A percentile compares a stretch with the other conserved stretches of the same genome.
Evolutionary conservation across 2,888 invertebrate genomes (phyloP).

Genomic region (Parelbella ahira): DNA sequence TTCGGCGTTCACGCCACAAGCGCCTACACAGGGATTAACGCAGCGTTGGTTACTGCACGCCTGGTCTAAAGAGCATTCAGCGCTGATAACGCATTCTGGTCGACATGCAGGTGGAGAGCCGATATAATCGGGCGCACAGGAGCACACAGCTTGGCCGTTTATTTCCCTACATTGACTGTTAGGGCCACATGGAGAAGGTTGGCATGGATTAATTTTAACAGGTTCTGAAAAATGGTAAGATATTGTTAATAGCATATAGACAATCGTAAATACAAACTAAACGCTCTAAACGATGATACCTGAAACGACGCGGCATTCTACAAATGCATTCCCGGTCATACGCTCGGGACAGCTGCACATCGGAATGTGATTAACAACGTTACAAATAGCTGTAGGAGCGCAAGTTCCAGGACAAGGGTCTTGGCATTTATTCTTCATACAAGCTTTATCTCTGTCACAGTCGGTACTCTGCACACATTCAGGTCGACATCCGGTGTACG

Average conservation of each 20-base stretch:
- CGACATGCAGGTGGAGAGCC: slow-evolving; percentile 85
- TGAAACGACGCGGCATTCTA: slow-evolving; percentile 78
- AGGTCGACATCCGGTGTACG: slow-evolving; percentile 87
- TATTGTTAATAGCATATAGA: no score
- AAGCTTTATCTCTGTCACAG: slow-evolving; percentile 85
- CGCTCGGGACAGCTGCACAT: slow-evolving; percentile 82
- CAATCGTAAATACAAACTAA: no score
- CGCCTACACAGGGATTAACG: slow-evolving; percentile 86
- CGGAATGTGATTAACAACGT: slow-evolving; percentile 83
- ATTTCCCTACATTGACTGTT: slow-evolving; percentile 82
- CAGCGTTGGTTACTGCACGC: slow-evolving; percentile 87
- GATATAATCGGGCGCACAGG: slow-evolving; percentile 82
- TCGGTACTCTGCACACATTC: slow-evolving; percentile 89
- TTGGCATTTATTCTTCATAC: slow-evolving; percentile 86
- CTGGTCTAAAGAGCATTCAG: slow-evolving; percentile 85
- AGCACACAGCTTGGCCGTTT: slow-evolving; percentile 84
- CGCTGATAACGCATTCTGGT: slow-evolving; percentile 86
- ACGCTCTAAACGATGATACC: no score
- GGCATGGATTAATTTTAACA: slow-evolving; percentile 79
- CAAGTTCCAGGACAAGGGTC: slow-evolving; percentile 91
- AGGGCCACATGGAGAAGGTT: slow-evolving; percentile 83
- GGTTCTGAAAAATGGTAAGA: slow-evolving; percentile 75
- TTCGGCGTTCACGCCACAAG: slow-evolving; percentile 85
- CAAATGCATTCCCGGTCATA: slow-evolving; percentile 86
- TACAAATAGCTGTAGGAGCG: slow-evolving; percentile 86